Evolutionary conservation across 1,140 invertebrate species (phyloP), one percentile per base, ranked within the genome.

Genomic region (Nixonia krombeini): DNA sequence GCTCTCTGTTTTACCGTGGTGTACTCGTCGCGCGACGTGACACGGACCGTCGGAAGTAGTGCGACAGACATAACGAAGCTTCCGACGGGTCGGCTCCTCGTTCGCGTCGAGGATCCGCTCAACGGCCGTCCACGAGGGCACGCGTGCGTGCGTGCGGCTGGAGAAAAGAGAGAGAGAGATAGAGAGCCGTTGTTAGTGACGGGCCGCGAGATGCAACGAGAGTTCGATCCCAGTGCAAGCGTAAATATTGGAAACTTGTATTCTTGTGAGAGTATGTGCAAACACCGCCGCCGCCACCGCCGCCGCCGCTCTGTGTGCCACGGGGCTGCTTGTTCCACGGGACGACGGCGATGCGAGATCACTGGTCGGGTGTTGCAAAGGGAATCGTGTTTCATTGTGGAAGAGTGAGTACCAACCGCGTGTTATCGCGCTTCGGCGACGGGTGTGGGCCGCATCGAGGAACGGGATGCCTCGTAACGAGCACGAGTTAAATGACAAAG

Each of bases 361-460:
- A n/a, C 58, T 33, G 37, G 1, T 57, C 29, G 52, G 31, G 10
- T 33, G 31, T 33, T 33, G 31, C 31, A 9, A 33, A 41, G 53
- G 33, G 12, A 26, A 46, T 51, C 46, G 49, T 26, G 46, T 56
- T 51, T 23, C 49, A 58, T 49, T 66, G 55, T 59, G 55, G 35
- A 59, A 66, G 50, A 58, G 53, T 66, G 62, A 58, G 62, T 58
- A 58, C 55, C 56, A 53, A 59, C 44, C 62, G 63, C 55, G 63
- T 37, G 35, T 41, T 41, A 57, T 65, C 46, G 46, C 12, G 31
- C 47, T 51, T 55, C 56, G 47, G 38, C 49, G 12, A 57, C 53
- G 53, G 47, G 62, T 66, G 49, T 23, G 53, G 55, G 44, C 49
- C 45, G 63, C 50, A 55, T 57, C 49, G 38, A 53, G 44, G 37